phyloP scores from a whole-genome alignment of 1,140 invertebrate genomes.

The Aphaenogaster floridana region DNA sequence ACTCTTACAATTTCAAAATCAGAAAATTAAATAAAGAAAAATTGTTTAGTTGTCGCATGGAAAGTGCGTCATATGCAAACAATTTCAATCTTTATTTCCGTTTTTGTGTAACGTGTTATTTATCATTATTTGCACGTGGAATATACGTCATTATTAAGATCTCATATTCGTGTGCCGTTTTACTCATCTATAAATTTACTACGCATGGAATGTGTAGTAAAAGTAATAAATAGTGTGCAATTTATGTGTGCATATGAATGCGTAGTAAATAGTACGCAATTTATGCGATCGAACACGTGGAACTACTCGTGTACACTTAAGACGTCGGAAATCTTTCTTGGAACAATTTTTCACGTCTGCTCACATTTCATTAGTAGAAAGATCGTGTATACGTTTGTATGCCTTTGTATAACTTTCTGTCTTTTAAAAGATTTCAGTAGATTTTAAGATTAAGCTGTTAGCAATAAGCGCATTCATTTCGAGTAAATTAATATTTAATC shows the following conservation, averaged over 20 bases:
- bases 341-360: not conserved
- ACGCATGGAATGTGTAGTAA: not conserved
- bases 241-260: conserved; percentile 7
- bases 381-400: not conserved
- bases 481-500: not conserved
- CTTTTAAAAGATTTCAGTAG: not conserved
- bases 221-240: not conserved
- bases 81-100: not conserved
- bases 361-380: not conserved
- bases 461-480: not conserved
- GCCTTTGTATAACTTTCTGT: not conserved
- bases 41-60: not conserved
- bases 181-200: conserved; percentile 16
- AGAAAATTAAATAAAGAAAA: not conserved
- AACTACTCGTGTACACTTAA: not conserved
- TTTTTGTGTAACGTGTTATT: not conserved
- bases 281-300: not conserved
- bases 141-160: not conserved
- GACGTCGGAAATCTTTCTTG: not conserved
- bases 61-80: not conserved
- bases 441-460: not conserved
- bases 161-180: not conserved
- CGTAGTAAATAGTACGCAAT: conserved; percentile 7
- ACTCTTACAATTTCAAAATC: not conserved
- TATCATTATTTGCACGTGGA: not conserved